phyloP scores from a whole-genome alignment of 2,797 vertebrate genomes.

The Brachyalestes nurse region DNA sequence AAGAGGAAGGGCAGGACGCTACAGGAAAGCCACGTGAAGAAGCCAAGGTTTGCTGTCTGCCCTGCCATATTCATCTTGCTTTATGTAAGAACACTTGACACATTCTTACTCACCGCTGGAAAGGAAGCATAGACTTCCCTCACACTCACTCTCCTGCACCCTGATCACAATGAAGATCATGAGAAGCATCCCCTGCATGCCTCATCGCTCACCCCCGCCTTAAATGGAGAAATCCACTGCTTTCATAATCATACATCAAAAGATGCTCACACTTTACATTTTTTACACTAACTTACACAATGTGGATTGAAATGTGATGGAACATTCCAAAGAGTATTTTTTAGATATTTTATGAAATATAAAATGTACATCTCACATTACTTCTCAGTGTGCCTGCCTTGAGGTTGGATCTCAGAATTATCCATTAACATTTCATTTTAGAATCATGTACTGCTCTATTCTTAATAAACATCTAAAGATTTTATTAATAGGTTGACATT shows the following conservation, averaged over 20 bases:
- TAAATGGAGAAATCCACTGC: background rate
- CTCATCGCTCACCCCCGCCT: background rate
- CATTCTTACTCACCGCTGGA: conserved; percentile 14
- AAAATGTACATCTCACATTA: too few species aligned
- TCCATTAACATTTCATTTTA: too few species aligned
- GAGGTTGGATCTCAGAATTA: too few species aligned
- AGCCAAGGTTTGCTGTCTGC: conserved; percentile 36
- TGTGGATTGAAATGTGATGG: too few species aligned
- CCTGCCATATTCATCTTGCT: conserved; percentile 24
- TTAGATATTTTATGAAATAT: too few species aligned
- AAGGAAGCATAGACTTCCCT: background rate
- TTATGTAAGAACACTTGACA: conserved; percentile 30
- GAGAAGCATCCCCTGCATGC: background rate
- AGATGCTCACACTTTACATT: too few species aligned
- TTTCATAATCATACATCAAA: background rate
- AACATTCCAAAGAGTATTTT: too few species aligned
- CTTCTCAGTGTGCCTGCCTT: too few species aligned
- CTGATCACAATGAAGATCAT: background rate
- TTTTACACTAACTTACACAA: too few species aligned
- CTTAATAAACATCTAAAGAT: too few species aligned
- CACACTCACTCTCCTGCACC: background rate
- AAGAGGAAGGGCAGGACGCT: conserved; percentile 44
- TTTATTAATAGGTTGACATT: too few species aligned
- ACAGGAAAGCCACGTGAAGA: conserved; percentile 46
- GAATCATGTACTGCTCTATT: too few species aligned